Base-by-base conservation (phyloP, 64 coral and sea anemone species). In the Pocillopora damicornis region DNA sequence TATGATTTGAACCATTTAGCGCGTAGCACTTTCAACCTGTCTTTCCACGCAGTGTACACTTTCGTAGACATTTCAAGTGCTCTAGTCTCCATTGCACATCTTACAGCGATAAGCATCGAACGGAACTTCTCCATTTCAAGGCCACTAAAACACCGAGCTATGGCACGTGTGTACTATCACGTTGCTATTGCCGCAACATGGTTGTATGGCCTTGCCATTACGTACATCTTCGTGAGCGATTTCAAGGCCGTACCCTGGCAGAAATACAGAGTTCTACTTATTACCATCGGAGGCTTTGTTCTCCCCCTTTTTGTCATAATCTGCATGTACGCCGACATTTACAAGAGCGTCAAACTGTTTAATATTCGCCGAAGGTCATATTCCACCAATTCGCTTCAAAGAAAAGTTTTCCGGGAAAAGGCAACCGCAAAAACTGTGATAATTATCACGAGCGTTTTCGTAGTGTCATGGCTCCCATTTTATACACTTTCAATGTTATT, bases 1-100 rank as follows among this genome's bases (percentile, higher is more conserved):
- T 77, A 76, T 37, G 73, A 76, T 63, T 59, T 83, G n/a, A 79
- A 75, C 13, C 26, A 56, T 78, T 5, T 16, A 51, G 12, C 42
- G 0, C 60, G 16, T 16, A 22, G 66, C 35, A 4, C 61, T 15
- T 8, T 34, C 17, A 88, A 61, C 73, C 15, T 42, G 5, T 58
- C 2, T 25, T 74, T 90, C 63, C 80, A 63, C 58, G 37, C 17
- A 35, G 26, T 77, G 0, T 96, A 89, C 79, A 78, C 61, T 1
- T 82, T 83, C 59, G 74, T 88, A 9, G 94, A 96, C 34, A 86
- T 96, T 7, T 96, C 90, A 74, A 96, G 94, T 35, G 91, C 90
- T 11, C 74, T 93, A 26, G 87, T 91, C 14, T 96, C 94, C 7
- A 91, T 96, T 14, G 79, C 89, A 0, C 91, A 96, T 26, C 91